Percentiles rank a stretch among this genome's conserved stretches.
Conservation (phyloP, 2,888 invertebrate species). For the Invenusta paracnida region DNA sequence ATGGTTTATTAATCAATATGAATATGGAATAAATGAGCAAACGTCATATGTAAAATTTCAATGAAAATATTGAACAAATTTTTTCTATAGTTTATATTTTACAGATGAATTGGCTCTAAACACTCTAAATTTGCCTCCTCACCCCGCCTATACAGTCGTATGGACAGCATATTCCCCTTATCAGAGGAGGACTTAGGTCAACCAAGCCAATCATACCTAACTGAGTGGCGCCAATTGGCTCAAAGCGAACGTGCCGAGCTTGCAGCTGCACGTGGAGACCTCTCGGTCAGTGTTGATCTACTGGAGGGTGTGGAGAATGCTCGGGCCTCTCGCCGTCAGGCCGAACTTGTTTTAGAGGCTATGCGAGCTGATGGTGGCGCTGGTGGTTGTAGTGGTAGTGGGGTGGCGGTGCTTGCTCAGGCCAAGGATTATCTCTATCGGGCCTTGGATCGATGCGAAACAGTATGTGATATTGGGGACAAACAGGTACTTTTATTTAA, state of each 20-base stretch:
- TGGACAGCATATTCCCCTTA: not conserved
- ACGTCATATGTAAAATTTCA: no score
- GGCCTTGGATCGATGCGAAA: not conserved
- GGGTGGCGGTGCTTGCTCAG: not conserved
- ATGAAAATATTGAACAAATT: no score
- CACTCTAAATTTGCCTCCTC: no score
- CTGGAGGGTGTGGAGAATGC: not conserved
- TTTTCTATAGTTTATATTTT: no score
- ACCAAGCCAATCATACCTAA: not conserved
- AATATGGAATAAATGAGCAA: no score
- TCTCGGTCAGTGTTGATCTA: not conserved
- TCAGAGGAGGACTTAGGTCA: not conserved
- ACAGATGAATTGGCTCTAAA: no score
- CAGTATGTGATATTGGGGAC: not conserved
- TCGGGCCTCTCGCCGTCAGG: not conserved
- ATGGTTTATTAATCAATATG: no score
- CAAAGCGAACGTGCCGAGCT: not conserved
- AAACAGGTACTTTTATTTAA: no score
- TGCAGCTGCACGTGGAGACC: not conserved
- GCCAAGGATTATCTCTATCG: not conserved
- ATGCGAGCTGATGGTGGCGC: not conserved
- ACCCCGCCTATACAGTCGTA: no score
- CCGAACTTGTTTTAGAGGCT: not conserved
- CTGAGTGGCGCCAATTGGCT: not conserved
- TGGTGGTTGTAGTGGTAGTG: not conserved